A percentile compares a stretch with the other conserved stretches of the same genome.
phyloP scores from a whole-genome alignment of 2,113 vertebrate species.

The Girardinichthys multiradiatus region DNA sequence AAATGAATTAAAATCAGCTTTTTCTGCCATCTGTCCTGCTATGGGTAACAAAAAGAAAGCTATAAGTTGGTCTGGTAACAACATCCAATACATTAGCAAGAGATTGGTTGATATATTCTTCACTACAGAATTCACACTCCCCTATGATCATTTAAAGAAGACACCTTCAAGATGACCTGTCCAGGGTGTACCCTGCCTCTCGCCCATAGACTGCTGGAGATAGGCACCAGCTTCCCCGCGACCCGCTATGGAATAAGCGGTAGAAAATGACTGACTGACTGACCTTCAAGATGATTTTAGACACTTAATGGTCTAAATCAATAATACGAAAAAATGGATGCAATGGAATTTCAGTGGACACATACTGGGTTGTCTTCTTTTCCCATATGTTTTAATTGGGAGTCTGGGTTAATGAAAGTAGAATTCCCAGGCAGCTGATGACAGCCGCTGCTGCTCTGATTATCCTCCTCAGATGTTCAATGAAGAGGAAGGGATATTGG shows the following conservation, averaged over 20 bases:
- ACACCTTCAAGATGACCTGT: conserved; percentile 69
- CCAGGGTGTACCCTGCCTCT: no score
- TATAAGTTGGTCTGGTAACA: conserved; percentile 33
- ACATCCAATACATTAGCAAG: conserved; percentile 31
- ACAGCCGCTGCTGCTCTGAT: conserved; percentile 35
- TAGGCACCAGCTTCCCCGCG: no score
- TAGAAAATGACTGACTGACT: no score
- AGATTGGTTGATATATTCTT: conserved; percentile 60
- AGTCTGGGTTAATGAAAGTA: conserved; percentile 71
- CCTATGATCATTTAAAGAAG: conserved; percentile 61
- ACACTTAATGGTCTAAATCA: conserved; percentile 45
- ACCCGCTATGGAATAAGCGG: no score
- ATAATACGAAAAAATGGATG: conserved; percentile 29
- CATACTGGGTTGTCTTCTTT: conserved; percentile 29
- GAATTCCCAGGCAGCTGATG: conserved; percentile 61
- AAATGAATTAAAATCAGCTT: conserved; percentile 21
- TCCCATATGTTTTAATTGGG: conserved; percentile 49
- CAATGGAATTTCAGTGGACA: conserved; percentile 23
- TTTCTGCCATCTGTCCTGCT: conserved; percentile 32
- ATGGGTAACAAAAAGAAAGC: conserved; percentile 10
- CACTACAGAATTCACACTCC: conserved; percentile 39
- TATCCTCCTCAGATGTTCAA: conserved; percentile 62
- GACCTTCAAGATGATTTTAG: conserved; percentile 62
- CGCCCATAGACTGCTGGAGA: no score
- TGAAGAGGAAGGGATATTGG: conserved; percentile 67